phyloP scores from a whole-genome alignment of 2,797 vertebrate genomes.

The Poecile montanus region DNA sequence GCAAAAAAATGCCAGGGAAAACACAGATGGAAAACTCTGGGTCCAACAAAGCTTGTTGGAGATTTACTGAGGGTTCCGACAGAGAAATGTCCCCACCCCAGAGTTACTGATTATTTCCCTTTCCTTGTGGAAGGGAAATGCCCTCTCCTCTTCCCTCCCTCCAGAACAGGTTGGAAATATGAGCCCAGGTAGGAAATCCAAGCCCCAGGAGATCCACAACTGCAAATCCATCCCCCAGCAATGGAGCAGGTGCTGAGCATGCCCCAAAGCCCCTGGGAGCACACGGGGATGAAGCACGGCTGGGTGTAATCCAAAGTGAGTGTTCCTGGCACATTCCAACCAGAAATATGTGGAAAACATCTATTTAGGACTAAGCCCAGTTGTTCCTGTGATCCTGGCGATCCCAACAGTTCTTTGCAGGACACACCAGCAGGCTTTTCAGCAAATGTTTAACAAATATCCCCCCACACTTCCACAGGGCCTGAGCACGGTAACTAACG shows the following conservation, averaged over 20 bases:
- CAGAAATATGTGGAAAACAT: rapidly evolving
- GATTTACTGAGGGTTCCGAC: rapidly evolving
- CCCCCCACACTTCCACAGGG: background rate
- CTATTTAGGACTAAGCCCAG: background rate
- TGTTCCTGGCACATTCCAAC: background rate
- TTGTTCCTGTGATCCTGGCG: rapidly evolving
- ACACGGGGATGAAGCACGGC: rapidly evolving
- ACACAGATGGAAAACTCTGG: background rate
- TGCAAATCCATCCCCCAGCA: background rate
- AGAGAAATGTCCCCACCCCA: background rate
- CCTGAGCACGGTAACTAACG: background rate
- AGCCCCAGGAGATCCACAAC: background rate
- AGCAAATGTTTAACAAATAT: background rate
- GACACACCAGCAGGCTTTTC: background rate
- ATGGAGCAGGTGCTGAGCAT: rapidly evolving
- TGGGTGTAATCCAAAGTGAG: background rate
- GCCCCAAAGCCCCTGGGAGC: rapidly evolving
- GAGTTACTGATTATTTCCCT: background rate
- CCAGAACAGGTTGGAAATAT: background rate
- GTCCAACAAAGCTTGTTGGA: rapidly evolving
- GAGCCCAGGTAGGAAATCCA: background rate
- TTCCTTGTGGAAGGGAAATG: background rate
- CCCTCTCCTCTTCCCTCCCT: background rate
- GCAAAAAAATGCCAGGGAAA: background rate
- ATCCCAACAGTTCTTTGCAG: background rate